A percentile compares a stretch with the other conserved stretches of the same genome.
These are phyloP conservation scores for Octopus sinensis DNA, from an alignment of 1,140 invertebrate species.

Conservation along the genomic window DNA sequence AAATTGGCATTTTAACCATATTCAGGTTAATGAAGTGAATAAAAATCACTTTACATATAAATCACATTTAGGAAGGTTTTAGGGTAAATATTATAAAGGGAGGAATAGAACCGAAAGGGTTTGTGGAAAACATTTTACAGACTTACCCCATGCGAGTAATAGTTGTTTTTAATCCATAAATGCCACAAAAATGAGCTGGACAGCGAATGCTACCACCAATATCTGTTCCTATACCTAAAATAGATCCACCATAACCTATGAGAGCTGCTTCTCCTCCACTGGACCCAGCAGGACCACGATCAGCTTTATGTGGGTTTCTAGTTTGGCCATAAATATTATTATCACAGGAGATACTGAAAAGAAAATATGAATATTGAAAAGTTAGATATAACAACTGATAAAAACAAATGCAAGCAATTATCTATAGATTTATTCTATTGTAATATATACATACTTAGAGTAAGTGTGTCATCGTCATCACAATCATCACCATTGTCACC, in stretches of 20 bases:
- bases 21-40: too few relatives aligned
- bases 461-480: too few relatives aligned
- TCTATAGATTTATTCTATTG: too few relatives aligned
- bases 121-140: background rate
- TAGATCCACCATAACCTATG: slow-evolving; percentile 47
- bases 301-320: slow-evolving; percentile 49
- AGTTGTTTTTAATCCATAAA: slow-evolving; percentile 56
- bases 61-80: background rate
- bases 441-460: too few relatives aligned
- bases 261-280: slow-evolving; percentile 54
- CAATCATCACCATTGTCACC: too few relatives aligned
- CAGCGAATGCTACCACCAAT: slow-evolving; percentile 57
- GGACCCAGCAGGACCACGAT: slow-evolving; percentile 54
- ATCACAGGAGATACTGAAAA: slow-evolving; percentile 45
- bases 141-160: slow-evolving; percentile 51
- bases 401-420: too few relatives aligned
- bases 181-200: slow-evolving; percentile 54
- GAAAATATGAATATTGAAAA: background rate
- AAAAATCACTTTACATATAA: too few relatives aligned
- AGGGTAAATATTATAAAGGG: background rate
- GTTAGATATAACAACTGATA: too few relatives aligned
- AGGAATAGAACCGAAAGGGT: background rate
- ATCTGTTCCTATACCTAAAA: slow-evolving; percentile 55
- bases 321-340: slow-evolving; percentile 61
- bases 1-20: too few relatives aligned